Base-by-base conservation (phyloP, 1,140 invertebrate species). In the Lasioglossum baleicum region DNA sequence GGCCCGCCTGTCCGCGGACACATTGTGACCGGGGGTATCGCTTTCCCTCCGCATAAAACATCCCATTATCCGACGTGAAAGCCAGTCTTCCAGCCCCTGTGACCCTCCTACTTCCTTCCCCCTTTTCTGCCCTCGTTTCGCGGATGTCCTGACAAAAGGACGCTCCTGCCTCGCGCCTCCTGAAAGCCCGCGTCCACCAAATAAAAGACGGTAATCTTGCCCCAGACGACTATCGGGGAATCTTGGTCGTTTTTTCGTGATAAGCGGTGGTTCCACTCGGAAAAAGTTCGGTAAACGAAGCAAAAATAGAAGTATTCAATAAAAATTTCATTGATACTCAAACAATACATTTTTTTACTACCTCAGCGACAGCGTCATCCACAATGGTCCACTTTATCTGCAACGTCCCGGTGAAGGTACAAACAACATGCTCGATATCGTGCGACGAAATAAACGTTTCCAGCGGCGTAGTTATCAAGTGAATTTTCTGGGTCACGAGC, bases 21-120 rank as follows among this genome's bases (percentile, higher is more conserved):
- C 77, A 75, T 71, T 75, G 69, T 65, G 66, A 61, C 69, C 74
- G 60, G 31, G 31, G 67, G 81, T 83, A 85, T 85, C 80, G 72
- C 56, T 64, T 51, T 51, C 44, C 58, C 65, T 75, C 73, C 68
- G 60, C 66, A 84, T 83, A 87, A 87, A 86, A 87, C 61, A 77
- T 80, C 68, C 80, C 82, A 88, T 87, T 87, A 83, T 84, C 63
- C 71, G 44, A 3, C 82, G 17, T 82, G 81, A 85, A 85, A 83
- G 80, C 71, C 68, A 68, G 22, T 31, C 70, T 82, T 82, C 48
- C 66, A 56, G 35, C 40, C 26, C 35, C 44, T 40, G 20, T 53
- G 72, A 80, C 61, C 56, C 76, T 60, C 61, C 66, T n/a, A 66
- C 71, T 65, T 75, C 63, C 75, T 13, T 67, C 81, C 42, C 76